Evolutionary conservation across 2,888 invertebrate species (phyloP), one percentile per base, ranked within the genome.

Genomic region (Alloplasta piceator): DNA sequence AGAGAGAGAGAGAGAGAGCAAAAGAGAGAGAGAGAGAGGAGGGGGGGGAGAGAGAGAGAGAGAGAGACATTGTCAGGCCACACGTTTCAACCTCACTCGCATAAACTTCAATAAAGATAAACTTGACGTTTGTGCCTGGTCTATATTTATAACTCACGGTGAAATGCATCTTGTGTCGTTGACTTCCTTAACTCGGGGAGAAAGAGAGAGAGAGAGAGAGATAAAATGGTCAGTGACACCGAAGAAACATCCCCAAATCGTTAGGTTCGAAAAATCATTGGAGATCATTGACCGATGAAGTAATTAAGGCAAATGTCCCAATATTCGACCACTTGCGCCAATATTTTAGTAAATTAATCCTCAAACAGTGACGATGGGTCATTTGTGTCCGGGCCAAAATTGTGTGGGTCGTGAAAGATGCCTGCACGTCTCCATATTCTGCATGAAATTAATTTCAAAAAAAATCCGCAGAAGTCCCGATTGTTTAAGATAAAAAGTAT

Each of bases 51-150:
- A 83, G n/a, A n/a, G 43, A 56, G 12, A 83, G 82, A 84, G 83
- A 82, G 82, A 83, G 78, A 82, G 74, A 83, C 78, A 85, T 86
- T 83, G 87, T 86, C 84, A 84, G 86, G 66, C 66, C 48, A 39
- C 75, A 61, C 80, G 75, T 80, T 80, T 80, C 46, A 80, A 76
- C 71, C 80, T 71, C 85, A 82, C 78, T 75, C 79, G 80, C 85
- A 86, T 86, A 86, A 88, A 87, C 87, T 84, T 88, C 87, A 86
- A 89, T 89, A 87, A 87, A 88, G 88, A 89, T 87, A 86, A 89
- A 89, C 86, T 89, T 85, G 86, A 87, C 86, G 84, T 85, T 80
- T 58, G 60, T 12, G 61, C 83, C 84, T 83, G 78, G 83, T 86
- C 88, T 89, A 89, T 89, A 89, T 89, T 89, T 89, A 26, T 26